phyloP scores from a whole-genome alignment of 2,113 vertebrate genomes.

The Hiodon alosoides region DNA sequence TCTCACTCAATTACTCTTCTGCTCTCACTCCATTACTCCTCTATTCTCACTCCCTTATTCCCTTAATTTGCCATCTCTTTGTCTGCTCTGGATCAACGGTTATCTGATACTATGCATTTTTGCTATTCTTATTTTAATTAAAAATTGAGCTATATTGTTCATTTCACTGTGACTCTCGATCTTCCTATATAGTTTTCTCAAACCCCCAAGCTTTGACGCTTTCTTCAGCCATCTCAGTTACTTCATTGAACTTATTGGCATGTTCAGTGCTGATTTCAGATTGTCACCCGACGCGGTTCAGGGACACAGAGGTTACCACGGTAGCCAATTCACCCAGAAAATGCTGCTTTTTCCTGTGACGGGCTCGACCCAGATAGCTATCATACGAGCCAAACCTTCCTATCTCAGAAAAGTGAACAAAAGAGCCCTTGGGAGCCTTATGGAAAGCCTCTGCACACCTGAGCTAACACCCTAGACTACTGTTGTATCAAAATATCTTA shows the following conservation, averaged over 20 bases:
- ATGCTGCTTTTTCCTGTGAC: too few relatives aligned
- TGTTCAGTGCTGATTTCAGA: background rate
- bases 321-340: too few relatives aligned
- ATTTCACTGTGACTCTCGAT: slow-evolving; percentile 23
- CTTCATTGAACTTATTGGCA: background rate
- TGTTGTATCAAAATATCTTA: too few relatives aligned
- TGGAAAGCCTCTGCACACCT: too few relatives aligned
- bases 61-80: background rate
- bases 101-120: slow-evolving; percentile 12
- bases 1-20: background rate
- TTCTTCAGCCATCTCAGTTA: background rate
- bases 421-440: too few relatives aligned
- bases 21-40: background rate
- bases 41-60: background rate
- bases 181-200: background rate
- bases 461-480: too few relatives aligned
- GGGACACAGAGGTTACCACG: background rate
- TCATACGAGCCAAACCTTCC: too few relatives aligned
- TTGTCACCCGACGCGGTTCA: background rate
- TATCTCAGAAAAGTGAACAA: too few relatives aligned
- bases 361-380: too few relatives aligned
- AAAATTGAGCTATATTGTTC: slow-evolving; percentile 15
- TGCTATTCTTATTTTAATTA: background rate
- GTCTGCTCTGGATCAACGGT: background rate
- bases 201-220: background rate